A percentile compares a stretch with the other conserved stretches of the same genome.
Conservation (phyloP, 2,113 vertebrate species). For the Psettodes erumei region DNA sequence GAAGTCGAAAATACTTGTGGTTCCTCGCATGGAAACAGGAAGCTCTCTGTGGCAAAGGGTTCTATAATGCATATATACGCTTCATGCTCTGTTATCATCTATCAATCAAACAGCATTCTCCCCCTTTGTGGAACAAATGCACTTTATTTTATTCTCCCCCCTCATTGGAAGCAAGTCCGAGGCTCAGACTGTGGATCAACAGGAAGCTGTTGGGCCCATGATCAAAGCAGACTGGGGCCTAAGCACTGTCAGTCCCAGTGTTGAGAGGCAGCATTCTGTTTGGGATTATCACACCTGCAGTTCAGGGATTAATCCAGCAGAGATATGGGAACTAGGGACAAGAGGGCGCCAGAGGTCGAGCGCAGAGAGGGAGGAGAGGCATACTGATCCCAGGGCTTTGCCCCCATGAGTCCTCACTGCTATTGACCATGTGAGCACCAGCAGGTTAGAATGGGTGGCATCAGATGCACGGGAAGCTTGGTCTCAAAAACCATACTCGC, state of each 20-base stretch:
- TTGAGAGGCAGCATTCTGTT: conserved; percentile 68
- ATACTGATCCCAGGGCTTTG: neutral
- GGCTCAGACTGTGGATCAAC: conserved; percentile 41
- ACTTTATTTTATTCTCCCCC: conserved; percentile 17
- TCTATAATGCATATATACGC: neutral
- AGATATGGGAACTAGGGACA: conserved; percentile 77
- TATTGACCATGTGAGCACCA: neutral
- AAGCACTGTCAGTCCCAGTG: conserved; percentile 56
- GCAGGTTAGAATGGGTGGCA: no score
- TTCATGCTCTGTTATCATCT: neutral
- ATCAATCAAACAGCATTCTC: neutral
- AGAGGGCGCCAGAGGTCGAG: conserved; percentile 28
- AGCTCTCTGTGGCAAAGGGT: neutral
- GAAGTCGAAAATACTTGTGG: neutral
- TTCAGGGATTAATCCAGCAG: conserved; percentile 80
- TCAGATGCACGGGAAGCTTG: no score
- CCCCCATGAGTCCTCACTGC: conserved; percentile 1
- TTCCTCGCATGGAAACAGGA: neutral
- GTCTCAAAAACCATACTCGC: neutral
- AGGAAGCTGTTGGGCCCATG: conserved; percentile 53
- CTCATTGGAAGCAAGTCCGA: neutral
- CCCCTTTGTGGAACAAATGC: neutral
- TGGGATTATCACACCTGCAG: conserved; percentile 83
- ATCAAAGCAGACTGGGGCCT: conserved; percentile 75
- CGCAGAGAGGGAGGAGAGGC: conserved; percentile 19